Evolutionary conservation across 2,888 invertebrate species (phyloP), one percentile per base, ranked within the genome.

Genomic region (Sminthurinus aureus): DNA sequence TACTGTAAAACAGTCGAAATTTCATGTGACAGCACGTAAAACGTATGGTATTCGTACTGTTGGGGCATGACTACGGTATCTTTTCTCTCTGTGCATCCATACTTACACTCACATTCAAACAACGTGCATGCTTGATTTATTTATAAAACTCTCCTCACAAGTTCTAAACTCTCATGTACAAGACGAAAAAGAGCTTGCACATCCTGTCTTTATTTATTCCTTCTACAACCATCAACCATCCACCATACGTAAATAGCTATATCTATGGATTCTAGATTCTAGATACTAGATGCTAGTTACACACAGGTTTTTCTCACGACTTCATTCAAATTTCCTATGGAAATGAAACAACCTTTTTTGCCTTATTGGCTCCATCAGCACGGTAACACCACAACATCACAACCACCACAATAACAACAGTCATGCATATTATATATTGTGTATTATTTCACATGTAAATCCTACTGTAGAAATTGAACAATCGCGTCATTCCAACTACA

Each of bases 201-300:
- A 75, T 75, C 75, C 75, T 75, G 71, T 71, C 71, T 71, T 71
- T 71, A 51, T 75, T 75, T 75, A 75, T 75, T 75, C 52, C 38
- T 74, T 38, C 3, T 38, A 38, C 38, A 38, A 38, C 38, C 38
- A n/a, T n/a, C n/a, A n/a, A n/a, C n/a, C n/a, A n/a, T n/a, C n/a
- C n/a, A n/a, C n/a, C n/a, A n/a, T n/a, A n/a, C n/a, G 38, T 38
- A 38, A 4, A 69, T 20, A 69, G 0, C 4, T 58, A 58, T 58
- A 58, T 9, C 1, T 58, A 58, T 58, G 18, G n/a, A n/a, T n/a
- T n/a, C n/a, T n/a, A n/a, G n/a, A n/a, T n/a, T n/a, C n/a, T n/a
- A n/a, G n/a, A n/a, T n/a, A n/a, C n/a, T n/a, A n/a, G n/a, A n/a
- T n/a, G n/a, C n/a, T 58, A 2, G 13, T 58, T 20, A 22, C 24